Base-by-base conservation (phyloP, 2,113 vertebrate species). In the Circaetus cinerascens region DNA sequence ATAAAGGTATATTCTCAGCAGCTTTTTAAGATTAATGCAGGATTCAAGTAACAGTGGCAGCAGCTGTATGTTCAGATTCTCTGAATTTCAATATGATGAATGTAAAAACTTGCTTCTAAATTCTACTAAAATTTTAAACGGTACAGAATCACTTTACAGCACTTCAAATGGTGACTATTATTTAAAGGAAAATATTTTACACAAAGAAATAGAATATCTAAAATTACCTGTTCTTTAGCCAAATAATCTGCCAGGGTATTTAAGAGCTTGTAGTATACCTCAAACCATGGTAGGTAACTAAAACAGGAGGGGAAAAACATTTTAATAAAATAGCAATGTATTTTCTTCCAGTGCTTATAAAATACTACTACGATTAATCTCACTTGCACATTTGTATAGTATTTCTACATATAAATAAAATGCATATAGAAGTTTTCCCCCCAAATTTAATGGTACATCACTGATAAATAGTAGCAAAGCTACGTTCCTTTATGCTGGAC, bases 271-370 rank as follows among this genome's bases (percentile, higher is more conserved):
- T 99, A 99, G 98, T 99, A 99, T 12, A 99, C 99, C 86, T 99
- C 99, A 97, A 99, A 99, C 99, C 99, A 99, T 23, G 99, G 99
- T 26, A 99, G 97, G 97, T 99, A 99, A 96, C 99, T 99, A 97
- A 98, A 97, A 94, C 46, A 93, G 57, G 66, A 96, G 23, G 6
- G 26, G 26, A 50, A 92, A 95, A 23, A 82, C 5, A 23, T 60
- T 77, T 86, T 38, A 81, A 21, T 51, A 55, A 81, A 78, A 56
- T 30, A 71, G 8, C 6, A 22, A 7, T 71, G 6, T 23, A 34
- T n/a, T 75, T 77, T 77, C 76, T 84, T 63, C 13, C n/a, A 81
- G 21, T 48, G 48, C 23, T 84, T 67, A 69, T 9, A 48, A 82
- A 93, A 73, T 29, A 67, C 9, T 40, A 23, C 0, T 2, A 57